Evolutionary conservation across 2,113 vertebrate genomes (phyloP), one percentile per base, ranked within the genome.

Genomic region (Psittacara wagleri): DNA sequence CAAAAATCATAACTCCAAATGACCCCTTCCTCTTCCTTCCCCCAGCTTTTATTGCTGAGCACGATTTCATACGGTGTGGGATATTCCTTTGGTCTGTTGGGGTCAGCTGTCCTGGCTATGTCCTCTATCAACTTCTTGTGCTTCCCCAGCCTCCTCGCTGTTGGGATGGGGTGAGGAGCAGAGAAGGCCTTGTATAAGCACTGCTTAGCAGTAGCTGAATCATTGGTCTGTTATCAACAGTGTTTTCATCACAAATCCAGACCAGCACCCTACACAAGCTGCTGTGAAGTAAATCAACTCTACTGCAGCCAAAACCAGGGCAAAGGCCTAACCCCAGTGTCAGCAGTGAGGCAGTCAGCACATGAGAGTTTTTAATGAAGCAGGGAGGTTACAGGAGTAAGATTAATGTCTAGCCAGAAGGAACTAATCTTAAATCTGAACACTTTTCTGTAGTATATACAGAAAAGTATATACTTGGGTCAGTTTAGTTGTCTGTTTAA

Each of bases 51-150:
- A 20, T 16, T 33, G 49, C 33, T 33, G 49, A 55, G 19, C 41
- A 35, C 0, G 0, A 2, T 1, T 1, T 10, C 35, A 4, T 22
- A 25, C 2, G 5, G 31, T 22, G 10, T 43, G 31, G 31, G 8
- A 17, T 27, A 49, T 14, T 31, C 28, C 75, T 79, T 39, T 39
- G 28, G 28, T n/a, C 57, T 29, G 11, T 0, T 63, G 48, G 41
- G 49, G 3, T 72, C 75, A 72, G 44, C 57, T 72, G 48, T n/a
- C 41, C 48, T 7, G 1, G 27, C 48, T 72, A n/a, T 55, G 51
- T 29, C 41, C 13, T 10, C 31, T 75, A 29, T 19, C 29, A 43
- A 6, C 17, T 3, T 25, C n/a, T 41, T 64, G 10, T 31, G n/a
- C 41, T 17, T 4, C 15, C 39, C 24, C 41, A 35, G n/a, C 29